These are phyloP conservation scores for Diadromus collaris DNA, from an alignment of 2,888 invertebrate species.

Conservation along the genomic window DNA sequence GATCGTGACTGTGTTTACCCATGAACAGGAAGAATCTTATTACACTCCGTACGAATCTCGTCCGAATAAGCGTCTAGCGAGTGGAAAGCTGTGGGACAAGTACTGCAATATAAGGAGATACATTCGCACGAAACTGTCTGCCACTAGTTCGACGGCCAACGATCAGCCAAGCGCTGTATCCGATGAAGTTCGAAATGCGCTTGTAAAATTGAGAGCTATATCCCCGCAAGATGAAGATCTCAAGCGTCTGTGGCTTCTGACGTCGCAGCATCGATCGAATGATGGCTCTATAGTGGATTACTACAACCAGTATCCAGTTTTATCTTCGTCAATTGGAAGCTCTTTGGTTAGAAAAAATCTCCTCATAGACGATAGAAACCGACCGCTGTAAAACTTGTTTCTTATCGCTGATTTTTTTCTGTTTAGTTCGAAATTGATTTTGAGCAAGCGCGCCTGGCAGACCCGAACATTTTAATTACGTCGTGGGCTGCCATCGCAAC, in stretches of 20 bases:
- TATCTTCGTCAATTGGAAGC: slow-evolving; percentile 27
- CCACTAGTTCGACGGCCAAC: background rate
- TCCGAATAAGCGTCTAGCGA: slow-evolving; percentile 28
- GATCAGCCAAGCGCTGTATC: background rate
- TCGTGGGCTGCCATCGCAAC: slow-evolving; percentile 9
- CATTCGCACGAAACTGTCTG: slow-evolving; percentile 4
- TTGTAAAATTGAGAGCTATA: slow-evolving; percentile 21
- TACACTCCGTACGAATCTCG: slow-evolving; percentile 21
- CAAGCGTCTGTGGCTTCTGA: slow-evolving; percentile 28
- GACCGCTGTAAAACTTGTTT: background rate
- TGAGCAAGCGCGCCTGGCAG: background rate
- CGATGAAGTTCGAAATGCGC: slow-evolving; percentile 7
- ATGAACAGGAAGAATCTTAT: slow-evolving; percentile 25
- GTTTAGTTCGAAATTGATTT: slow-evolving; percentile 28
- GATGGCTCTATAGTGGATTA: slow-evolving; percentile 19
- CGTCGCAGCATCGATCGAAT: slow-evolving; percentile 11
- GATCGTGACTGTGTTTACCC: slow-evolving; percentile 11
- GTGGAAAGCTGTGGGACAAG: slow-evolving; percentile 13
- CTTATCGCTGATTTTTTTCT: background rate
- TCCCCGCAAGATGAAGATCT: slow-evolving; percentile 33
- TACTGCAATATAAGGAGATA: slow-evolving; percentile 30
- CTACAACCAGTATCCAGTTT: slow-evolving; percentile 32
- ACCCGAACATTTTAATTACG: slow-evolving; percentile 2
- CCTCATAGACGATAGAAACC: background rate
- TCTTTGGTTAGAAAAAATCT: slow-evolving; percentile 23